Percentiles rank a stretch among this genome's conserved stretches.
Evolutionary conservation across 2,113 vertebrate genomes (phyloP).

Genomic region (Aleadryas rufinucha): DNA sequence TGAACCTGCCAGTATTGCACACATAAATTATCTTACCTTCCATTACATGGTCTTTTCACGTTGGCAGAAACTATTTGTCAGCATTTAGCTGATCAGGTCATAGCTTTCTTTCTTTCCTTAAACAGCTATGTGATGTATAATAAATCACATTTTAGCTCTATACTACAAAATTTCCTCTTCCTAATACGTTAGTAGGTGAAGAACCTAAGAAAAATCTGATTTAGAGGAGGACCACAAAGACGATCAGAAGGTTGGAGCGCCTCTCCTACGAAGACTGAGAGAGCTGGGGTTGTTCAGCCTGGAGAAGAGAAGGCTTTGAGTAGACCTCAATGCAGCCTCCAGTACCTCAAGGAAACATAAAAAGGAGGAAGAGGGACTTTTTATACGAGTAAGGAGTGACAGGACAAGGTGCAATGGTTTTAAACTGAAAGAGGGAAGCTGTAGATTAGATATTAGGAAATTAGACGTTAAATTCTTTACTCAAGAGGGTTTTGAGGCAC

Average conservation of each 20-base stretch:
- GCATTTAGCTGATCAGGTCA: background rate
- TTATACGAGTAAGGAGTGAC: background rate
- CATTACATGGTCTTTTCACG: background rate
- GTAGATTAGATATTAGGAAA: background rate
- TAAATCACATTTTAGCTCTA: background rate
- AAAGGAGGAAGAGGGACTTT: background rate
- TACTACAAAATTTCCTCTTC: background rate
- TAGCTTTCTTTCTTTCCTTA: background rate
- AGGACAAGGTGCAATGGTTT: background rate
- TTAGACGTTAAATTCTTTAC: background rate
- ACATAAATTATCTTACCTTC: background rate
- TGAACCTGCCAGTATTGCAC: background rate
- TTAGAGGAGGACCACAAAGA: background rate
- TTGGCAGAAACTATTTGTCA: background rate
- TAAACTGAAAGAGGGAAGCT: background rate
- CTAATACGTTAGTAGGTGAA: background rate
- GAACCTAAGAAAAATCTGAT: background rate
- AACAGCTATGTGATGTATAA: background rate
- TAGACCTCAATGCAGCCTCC: background rate
- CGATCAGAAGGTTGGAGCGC: background rate
- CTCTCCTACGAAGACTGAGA: accelerated
- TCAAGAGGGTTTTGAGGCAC: background rate
- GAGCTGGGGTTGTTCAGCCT: background rate
- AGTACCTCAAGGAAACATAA: background rate
- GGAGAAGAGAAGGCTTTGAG: background rate